Evolutionary conservation across 2,113 vertebrate genomes (phyloP).

Genomic region (Leptosomus discolor): DNA sequence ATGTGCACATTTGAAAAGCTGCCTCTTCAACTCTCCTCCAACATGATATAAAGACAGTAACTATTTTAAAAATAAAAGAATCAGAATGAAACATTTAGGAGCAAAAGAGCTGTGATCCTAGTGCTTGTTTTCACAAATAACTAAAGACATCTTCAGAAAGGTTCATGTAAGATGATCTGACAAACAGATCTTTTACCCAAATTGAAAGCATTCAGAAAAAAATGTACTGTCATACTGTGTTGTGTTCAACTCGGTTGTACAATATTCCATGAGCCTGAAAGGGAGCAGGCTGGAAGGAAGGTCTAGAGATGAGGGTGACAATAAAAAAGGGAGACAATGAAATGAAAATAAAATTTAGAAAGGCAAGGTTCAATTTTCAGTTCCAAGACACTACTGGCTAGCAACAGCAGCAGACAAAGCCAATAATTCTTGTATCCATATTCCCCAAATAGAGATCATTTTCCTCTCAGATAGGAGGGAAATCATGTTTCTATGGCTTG

Average conservation of each 20-base stretch:
- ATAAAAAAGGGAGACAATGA: background rate
- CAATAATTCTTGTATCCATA: background rate
- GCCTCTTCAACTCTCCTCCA: background rate
- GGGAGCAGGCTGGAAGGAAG: background rate
- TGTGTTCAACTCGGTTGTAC: background rate
- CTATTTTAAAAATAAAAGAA: background rate
- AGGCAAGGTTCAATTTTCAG: background rate
- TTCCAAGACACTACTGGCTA: background rate
- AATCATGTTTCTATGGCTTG: background rate
- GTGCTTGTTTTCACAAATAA: background rate
- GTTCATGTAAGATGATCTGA: background rate
- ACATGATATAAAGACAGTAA: background rate
- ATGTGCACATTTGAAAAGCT: background rate
- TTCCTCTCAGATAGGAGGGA: background rate
- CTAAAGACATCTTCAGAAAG: background rate
- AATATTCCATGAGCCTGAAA: background rate
- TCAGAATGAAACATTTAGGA: background rate
- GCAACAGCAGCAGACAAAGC: background rate
- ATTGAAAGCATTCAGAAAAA: background rate
- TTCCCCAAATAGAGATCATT: background rate
- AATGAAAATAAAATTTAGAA: background rate
- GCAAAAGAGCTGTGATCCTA: background rate
- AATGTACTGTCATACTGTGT: rapidly evolving
- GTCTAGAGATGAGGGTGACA: rapidly evolving
- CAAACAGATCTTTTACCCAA: rapidly evolving